A percentile compares a stretch with the other conserved stretches of the same genome.
Evolutionary conservation across 2,113 vertebrate species (phyloP).

Genomic region (Bubo bubo): DNA sequence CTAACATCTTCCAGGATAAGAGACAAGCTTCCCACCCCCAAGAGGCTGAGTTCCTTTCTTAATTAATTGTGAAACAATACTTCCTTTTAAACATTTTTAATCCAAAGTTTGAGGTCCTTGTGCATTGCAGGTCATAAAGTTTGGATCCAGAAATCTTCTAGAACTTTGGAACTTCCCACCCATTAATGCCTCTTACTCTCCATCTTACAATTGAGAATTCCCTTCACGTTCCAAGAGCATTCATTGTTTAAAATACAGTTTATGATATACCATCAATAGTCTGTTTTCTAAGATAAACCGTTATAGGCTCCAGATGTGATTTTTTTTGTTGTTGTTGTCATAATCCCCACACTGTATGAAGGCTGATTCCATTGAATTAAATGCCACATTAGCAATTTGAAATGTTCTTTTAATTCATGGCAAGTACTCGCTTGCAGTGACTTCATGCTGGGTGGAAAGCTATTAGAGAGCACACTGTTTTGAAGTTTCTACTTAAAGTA

Average conservation of each 20-base stretch:
- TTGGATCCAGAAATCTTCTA: neutral
- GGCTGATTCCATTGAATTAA: neutral
- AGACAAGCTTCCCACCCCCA: neutral
- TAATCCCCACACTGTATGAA: neutral
- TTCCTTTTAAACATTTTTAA: neutral
- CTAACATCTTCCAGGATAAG: neutral
- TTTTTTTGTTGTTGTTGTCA: neutral
- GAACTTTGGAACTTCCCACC: neutral
- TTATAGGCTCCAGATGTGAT: neutral
- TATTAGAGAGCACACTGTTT: neutral
- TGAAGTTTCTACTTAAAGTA: neutral
- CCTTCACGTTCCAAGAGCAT: neutral
- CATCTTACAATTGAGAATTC: neutral
- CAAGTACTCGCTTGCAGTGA: neutral
- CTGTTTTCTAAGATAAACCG: neutral
- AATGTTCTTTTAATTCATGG: neutral
- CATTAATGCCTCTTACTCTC: neutral
- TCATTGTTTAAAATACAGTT: neutral
- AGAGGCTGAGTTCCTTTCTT: neutral
- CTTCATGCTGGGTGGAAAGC: constrained; percentile 9
- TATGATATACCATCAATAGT: neutral
- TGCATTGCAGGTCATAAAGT: neutral
- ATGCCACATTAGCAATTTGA: neutral
- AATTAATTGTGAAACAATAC: neutral
- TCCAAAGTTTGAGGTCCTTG: neutral